These are phyloP conservation scores for Sphaerodactylus townsendi DNA, from an alignment of 2,113 vertebrate genomes.

Conservation along the genomic window DNA sequence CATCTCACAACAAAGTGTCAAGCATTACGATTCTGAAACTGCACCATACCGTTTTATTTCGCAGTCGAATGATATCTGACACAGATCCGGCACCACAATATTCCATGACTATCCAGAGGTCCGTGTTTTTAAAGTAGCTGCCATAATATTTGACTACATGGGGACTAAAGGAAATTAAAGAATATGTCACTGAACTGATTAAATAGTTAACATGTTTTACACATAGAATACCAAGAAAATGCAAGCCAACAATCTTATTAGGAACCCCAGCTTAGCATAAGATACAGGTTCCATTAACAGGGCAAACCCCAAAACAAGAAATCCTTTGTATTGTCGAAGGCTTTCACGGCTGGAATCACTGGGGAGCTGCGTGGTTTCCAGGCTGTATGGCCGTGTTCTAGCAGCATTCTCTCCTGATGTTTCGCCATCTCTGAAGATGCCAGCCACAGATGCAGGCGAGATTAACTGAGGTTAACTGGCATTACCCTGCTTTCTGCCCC, in stretches of 20 bases:
- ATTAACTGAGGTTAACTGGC: too few species aligned
- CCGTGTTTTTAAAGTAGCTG: slow-evolving; percentile 96
- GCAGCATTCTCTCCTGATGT: too few species aligned
- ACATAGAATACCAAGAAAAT: neutral
- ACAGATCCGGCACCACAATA: slow-evolving; percentile 94
- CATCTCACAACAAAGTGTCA: neutral
- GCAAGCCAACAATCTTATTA: neutral
- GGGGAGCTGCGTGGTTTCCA: too few species aligned
- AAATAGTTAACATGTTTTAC: neutral
- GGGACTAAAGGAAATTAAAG: slow-evolving; percentile 68
- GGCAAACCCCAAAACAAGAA: neutral
- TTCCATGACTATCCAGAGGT: slow-evolving; percentile 98
- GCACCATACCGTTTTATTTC: slow-evolving; percentile 90
- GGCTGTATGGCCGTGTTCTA: too few species aligned
- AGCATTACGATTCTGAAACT: slow-evolving; percentile 4
- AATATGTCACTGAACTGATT: neutral
- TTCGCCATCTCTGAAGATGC: too few species aligned
- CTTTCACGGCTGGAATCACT: too few species aligned
- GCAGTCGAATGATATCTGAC: slow-evolving; percentile 91
- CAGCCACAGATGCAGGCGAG: too few species aligned
- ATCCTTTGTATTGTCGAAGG: too few species aligned
- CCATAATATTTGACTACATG: slow-evolving; percentile 94
- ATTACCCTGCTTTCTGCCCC: too few species aligned
- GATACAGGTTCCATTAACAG: neutral
- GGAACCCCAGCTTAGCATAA: slow-evolving; percentile 6